Evolutionary conservation across 2,113 vertebrate genomes (phyloP).

Genomic region (Eulemur macaco): DNA sequence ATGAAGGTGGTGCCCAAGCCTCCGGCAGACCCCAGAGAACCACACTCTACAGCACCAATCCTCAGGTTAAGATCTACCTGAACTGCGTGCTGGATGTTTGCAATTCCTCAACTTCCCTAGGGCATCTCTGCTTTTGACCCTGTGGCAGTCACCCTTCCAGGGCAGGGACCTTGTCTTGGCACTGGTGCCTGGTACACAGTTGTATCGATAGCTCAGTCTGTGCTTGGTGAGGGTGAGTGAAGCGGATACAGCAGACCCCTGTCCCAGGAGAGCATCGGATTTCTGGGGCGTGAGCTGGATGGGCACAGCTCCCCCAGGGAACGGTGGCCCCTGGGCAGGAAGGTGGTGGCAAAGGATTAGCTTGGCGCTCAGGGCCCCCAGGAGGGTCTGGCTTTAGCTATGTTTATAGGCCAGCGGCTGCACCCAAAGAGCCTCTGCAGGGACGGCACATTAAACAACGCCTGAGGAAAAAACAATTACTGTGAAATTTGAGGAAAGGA

Average conservation of each 20-base stretch:
- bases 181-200: not conserved
- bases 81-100: too few relatives aligned
- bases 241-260: not conserved
- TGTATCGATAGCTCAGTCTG: not conserved
- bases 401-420: not conserved
- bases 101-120: accelerated
- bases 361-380: not conserved
- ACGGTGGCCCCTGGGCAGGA: accelerated
- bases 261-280: not conserved
- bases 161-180: not conserved
- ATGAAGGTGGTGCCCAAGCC: not conserved
- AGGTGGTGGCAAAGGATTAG: not conserved
- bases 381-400: not conserved
- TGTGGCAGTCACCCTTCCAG: not conserved
- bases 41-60: not conserved
- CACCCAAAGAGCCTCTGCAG: not conserved
- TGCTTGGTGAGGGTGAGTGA: not conserved
- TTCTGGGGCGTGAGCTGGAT: not conserved
- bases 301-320: not conserved
- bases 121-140: not conserved
- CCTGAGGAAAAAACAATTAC: not conserved
- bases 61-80: not conserved
- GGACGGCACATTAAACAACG: not conserved
- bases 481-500: slow-evolving; percentile 25
- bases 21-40: not conserved